Evolutionary conservation across 2,797 vertebrate species (phyloP).

Genomic region (Antennarius maculatus): DNA sequence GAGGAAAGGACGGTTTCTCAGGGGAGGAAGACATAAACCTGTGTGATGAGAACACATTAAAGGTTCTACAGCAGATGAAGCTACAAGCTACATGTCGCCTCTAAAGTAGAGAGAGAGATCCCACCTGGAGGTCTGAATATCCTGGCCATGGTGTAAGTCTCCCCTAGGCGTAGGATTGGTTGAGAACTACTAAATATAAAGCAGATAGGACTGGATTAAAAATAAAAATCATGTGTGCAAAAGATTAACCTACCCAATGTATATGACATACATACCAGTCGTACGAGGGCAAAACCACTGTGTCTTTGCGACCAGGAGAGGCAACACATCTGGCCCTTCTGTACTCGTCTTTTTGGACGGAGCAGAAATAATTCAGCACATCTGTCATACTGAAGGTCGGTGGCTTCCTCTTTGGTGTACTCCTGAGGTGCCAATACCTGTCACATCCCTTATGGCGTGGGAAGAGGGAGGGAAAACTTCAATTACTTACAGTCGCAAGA

Average conservation of each 20-base stretch:
- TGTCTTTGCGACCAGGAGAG: slow-evolving; percentile 38
- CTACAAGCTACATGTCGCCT: background rate
- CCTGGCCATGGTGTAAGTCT: slow-evolving; percentile 70
- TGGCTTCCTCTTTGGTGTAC: slow-evolving; percentile 4
- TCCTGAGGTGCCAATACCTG: slow-evolving; percentile 18
- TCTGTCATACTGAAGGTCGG: slow-evolving; percentile 45
- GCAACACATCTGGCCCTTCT: slow-evolving; percentile 11
- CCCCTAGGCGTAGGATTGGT: slow-evolving; percentile 68
- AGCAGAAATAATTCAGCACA: slow-evolving; percentile 76
- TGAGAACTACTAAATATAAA: slow-evolving; percentile 43
- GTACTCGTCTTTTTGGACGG: slow-evolving; percentile 41
- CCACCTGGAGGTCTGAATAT: slow-evolving; percentile 48
- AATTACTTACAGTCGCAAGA: background rate
- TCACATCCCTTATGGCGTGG: slow-evolving; percentile 47
- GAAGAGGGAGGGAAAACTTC: slow-evolving; percentile 6
- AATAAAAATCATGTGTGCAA: too few relatives aligned
- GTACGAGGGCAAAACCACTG: slow-evolving; percentile 47
- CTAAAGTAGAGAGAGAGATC: background rate
- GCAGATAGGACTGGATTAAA: background rate
- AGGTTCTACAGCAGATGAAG: background rate
- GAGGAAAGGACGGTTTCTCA: slow-evolving; percentile 54
- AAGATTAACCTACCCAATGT: background rate
- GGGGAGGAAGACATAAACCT: slow-evolving; percentile 67
- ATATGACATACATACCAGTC: slow-evolving; percentile 44
- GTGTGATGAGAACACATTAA: background rate